A percentile compares a stretch with the other conserved stretches of the same genome.
Evolutionary conservation across 1,140 invertebrate genomes (phyloP).

Genomic region (Anthonomus grandis): DNA sequence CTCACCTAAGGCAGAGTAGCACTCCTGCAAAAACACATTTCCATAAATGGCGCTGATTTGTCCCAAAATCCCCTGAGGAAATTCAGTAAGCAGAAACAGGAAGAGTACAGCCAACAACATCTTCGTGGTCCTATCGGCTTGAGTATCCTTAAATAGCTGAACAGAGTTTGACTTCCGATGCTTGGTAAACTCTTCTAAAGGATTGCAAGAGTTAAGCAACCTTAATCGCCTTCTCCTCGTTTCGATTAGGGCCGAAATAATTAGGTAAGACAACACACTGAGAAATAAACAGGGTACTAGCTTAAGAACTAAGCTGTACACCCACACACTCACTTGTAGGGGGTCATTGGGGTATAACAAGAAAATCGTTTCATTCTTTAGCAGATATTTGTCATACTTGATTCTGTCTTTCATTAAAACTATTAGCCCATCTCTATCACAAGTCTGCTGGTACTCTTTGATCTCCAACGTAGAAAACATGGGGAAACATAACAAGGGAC

Average conservation of each 20-base stretch:
- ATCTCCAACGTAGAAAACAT: conserved; percentile 73
- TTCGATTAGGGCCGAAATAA: conserved; percentile 71
- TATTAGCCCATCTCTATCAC: conserved; percentile 51
- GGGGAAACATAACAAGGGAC: conserved; percentile 81
- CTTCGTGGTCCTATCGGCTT: conserved; percentile 84
- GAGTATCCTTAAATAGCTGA: conserved; percentile 62
- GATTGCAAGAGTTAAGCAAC: conserved; percentile 45
- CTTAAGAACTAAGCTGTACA: conserved; percentile 83
- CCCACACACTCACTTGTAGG: conserved; percentile 71
- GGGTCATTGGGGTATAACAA: conserved; percentile 25
- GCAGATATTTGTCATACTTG: conserved; percentile 14
- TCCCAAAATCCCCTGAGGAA: conserved; percentile 83
- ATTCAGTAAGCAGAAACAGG: conserved; percentile 84
- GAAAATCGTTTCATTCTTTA: conserved; percentile 51
- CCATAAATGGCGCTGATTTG: conserved; percentile 71
- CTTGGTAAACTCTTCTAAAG: conserved; percentile 31
- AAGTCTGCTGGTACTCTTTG: conserved; percentile 44
- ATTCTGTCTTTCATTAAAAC: conserved; percentile 26
- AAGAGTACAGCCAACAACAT: conserved; percentile 91
- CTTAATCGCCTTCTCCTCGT: conserved; percentile 70
- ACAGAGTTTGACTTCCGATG: conserved; percentile 31
- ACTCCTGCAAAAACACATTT: conserved; percentile 68
- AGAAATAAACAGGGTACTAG: conserved; percentile 78
- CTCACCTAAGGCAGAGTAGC: conserved; percentile 72
- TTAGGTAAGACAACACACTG: conserved; percentile 71